phyloP scores from a whole-genome alignment of 2,888 invertebrate species.

The Lasioglossum figueresi region DNA sequence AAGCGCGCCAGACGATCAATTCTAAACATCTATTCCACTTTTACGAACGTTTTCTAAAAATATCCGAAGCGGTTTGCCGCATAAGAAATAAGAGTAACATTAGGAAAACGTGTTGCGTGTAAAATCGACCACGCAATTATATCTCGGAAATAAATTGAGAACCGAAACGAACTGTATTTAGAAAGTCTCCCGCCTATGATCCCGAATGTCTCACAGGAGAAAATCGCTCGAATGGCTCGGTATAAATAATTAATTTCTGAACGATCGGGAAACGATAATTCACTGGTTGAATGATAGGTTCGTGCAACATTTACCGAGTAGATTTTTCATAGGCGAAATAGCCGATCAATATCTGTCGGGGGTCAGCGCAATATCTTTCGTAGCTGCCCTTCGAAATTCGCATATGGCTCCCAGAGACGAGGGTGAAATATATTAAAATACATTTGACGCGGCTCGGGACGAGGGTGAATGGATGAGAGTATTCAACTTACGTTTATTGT shows the following conservation, averaged over 20 bases:
- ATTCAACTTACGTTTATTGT: slow-evolving; percentile 56
- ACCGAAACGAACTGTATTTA: not conserved
- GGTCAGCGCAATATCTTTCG: slow-evolving; percentile 44
- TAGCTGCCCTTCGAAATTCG: slow-evolving; percentile 44
- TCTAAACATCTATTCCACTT: too few relatives aligned
- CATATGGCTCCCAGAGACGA: slow-evolving; percentile 61
- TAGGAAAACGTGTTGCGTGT: too few relatives aligned
- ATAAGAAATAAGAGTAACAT: too few relatives aligned
- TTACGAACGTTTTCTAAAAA: too few relatives aligned
- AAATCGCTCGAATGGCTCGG: not conserved
- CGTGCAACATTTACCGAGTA: slow-evolving; percentile 5
- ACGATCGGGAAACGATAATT: slow-evolving; percentile 1
- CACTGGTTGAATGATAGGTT: not conserved
- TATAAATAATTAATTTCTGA: not conserved
- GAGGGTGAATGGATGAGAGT: slow-evolving; percentile 60
- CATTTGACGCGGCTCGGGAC: slow-evolving; percentile 48
- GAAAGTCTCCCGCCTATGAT: not conserved
- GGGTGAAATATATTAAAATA: slow-evolving; percentile 72
- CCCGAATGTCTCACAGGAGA: not conserved
- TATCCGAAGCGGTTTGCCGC: too few relatives aligned
- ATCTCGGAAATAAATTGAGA: not conserved
- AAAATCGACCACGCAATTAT: not conserved
- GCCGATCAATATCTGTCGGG: slow-evolving; percentile 44
- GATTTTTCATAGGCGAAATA: slow-evolving; percentile 19
- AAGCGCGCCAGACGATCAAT: too few relatives aligned